A percentile compares a stretch with the other conserved stretches of the same genome.
Conservation (phyloP, 2,888 invertebrate species). For the Synergus gifuensis region DNA sequence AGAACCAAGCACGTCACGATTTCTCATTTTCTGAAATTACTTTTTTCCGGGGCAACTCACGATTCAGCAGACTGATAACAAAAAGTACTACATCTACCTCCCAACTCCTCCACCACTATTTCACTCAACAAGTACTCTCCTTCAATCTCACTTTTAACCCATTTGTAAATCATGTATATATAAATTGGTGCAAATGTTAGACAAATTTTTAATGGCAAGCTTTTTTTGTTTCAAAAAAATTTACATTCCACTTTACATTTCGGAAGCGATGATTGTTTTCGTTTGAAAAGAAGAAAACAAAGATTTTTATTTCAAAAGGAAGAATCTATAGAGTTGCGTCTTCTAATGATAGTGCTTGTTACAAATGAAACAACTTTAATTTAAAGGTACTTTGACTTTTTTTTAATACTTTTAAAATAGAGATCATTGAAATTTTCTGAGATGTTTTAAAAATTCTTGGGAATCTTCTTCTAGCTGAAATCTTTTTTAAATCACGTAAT, state of each 20-base stretch:
- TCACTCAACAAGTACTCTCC: slow-evolving; percentile 14
- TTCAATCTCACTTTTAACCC: neutral
- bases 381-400: too few relatives aligned
- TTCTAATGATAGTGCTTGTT: neutral
- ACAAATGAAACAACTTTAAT: neutral
- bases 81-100: slow-evolving; percentile 6
- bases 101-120: too few relatives aligned
- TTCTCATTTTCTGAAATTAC: slow-evolving; percentile 40
- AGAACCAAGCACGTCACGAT: slow-evolving; percentile 30
- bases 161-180: neutral
- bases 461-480: too few relatives aligned
- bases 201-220: neutral
- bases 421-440: too few relatives aligned
- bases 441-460: too few relatives aligned
- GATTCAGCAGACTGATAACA: slow-evolving; percentile 38
- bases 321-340: too few relatives aligned
- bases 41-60: slow-evolving; percentile 28
- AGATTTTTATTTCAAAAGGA: neutral
- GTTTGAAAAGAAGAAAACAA: neutral
- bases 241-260: neutral
- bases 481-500: too few relatives aligned
- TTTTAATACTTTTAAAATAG: too few relatives aligned
- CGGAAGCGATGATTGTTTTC: neutral
- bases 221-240: neutral
- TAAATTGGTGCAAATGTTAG: neutral